Base-by-base conservation (phyloP, 2,797 vertebrate genomes). In the Allenopithecus nigroviridis region DNA sequence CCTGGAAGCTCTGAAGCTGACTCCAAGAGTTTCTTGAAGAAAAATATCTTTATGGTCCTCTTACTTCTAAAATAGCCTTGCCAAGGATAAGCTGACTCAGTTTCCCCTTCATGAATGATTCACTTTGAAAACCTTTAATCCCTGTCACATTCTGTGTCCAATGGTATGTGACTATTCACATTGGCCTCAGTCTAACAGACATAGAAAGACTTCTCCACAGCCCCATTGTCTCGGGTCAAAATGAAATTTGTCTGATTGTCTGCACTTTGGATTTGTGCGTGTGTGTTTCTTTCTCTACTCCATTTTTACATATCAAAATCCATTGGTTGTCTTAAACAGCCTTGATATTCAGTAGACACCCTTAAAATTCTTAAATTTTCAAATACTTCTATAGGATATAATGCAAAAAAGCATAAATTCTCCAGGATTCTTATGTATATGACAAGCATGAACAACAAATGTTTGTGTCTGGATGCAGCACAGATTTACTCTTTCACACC, bases 51-150 rank as follows among this genome's bases (percentile, higher is more conserved):
- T 46, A 59, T 6, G 48, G 79, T 17, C 79, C 1, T 92, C 59
- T 55, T 92, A 12, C 59, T 80, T 21, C 70, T 88, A 55, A 68
- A 83, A 94, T 14, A 81, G 24, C 41, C 86, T 59, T 48, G 21
- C 59, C 21, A 41, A 17, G 28, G 30, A 64, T 48, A 89, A 57
- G 46, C 70, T 80, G 80, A 50, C 55, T 92, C 94, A 41, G 30
- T 95, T 84, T 96, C 53, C 94, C 50, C 68, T 88, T 79, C 68
- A 43, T 33, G 41, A 86, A 61, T 24, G 41, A 64, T 17, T 95
- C 46, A 68, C 30, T 87, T 13, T 55, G 76, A 85, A 87, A 86
- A 68, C 12, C 12, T 94, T 91, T 43, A 33, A 74, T 79, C 43
- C 75, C 6, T 13, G n/a, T n/a, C 50, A 50, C 36, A 48, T 3